Conservation (phyloP, 2,797 vertebrate genomes). For the Xenops minutus region DNA sequence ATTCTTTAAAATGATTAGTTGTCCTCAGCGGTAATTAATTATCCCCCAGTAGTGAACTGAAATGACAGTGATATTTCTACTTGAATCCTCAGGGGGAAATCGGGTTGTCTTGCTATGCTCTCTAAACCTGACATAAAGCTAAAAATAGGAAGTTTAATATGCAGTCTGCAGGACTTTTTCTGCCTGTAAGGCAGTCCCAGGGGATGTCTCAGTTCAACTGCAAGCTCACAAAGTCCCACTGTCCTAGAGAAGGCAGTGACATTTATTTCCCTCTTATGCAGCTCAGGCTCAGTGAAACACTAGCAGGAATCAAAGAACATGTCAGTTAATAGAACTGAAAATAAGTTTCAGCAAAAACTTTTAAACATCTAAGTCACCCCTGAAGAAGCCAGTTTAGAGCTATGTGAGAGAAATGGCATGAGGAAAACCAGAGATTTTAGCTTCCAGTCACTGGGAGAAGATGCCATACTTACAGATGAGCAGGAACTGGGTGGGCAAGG, state of each 20-base stretch:
- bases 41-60: slow-evolving; percentile 36
- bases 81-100: slow-evolving; percentile 36
- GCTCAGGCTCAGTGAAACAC: not conserved
- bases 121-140: slow-evolving; percentile 42
- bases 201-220: slow-evolving; percentile 30
- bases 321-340: not conserved
- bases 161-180: slow-evolving; percentile 40
- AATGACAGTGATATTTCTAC: slow-evolving; percentile 61
- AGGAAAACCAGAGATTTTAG: not conserved
- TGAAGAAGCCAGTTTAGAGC: not conserved
- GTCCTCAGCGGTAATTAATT: slow-evolving; percentile 50
- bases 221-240: not conserved
- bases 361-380: not conserved
- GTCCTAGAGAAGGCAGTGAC: slow-evolving; percentile 24
- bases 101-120: slow-evolving; percentile 11
- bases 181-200: slow-evolving; percentile 38
- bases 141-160: slow-evolving; percentile 66
- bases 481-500: not conserved
- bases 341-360: not conserved
- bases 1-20: slow-evolving; percentile 37
- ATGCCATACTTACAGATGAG: not conserved
- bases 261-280: not conserved
- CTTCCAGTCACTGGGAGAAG: not conserved
- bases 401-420: not conserved
- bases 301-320: not conserved